Evolutionary conservation across 2,888 invertebrate species (phyloP).

Genomic region (Ptilodon capucinus): DNA sequence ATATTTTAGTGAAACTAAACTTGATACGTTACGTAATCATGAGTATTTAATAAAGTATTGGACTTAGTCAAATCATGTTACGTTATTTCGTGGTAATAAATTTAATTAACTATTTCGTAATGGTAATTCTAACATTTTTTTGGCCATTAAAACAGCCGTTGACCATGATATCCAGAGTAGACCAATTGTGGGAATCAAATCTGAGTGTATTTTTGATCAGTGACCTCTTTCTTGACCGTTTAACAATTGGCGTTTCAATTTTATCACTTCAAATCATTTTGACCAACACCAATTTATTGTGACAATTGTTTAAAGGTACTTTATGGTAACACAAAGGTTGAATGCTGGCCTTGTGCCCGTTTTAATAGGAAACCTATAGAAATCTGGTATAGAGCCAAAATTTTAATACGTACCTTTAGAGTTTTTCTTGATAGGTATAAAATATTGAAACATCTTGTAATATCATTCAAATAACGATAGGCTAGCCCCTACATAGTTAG

Average conservation of each 20-base stretch:
- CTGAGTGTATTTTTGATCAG: background rate
- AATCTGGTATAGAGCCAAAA: constrained; percentile 20
- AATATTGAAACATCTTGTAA: no score
- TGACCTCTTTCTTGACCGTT: background rate
- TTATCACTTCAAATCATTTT: background rate
- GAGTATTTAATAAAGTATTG: background rate
- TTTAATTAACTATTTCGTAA: background rate
- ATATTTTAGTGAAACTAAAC: background rate
- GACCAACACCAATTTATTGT: background rate
- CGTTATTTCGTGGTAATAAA: background rate
- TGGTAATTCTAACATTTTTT: background rate
- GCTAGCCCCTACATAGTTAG: no score
- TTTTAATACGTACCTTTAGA: background rate
- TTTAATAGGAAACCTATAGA: constrained; percentile 7
- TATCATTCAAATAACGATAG: no score
- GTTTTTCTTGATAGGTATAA: background rate
- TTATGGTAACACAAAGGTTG: constrained; percentile 7
- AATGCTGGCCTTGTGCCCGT: constrained; percentile 14
- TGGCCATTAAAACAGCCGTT: background rate
- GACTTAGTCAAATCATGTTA: background rate
- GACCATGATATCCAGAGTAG: background rate
- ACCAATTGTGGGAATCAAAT: background rate
- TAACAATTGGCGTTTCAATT: background rate
- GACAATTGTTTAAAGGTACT: constrained; percentile 13
- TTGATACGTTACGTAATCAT: background rate